phyloP scores from a whole-genome alignment of 2,888 invertebrate species.

The Drosophila fulvimacula region DNA sequence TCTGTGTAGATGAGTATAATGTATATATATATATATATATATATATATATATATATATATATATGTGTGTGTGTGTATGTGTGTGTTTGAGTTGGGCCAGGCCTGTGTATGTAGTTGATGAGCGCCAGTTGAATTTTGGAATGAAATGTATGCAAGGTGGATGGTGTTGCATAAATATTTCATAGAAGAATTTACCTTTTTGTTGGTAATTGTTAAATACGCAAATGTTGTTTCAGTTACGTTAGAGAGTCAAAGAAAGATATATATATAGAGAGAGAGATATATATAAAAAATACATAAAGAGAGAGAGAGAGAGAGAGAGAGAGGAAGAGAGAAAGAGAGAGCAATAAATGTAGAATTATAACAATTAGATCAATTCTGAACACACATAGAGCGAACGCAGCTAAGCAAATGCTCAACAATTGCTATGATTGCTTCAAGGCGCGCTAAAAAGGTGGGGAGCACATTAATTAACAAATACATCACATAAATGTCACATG shows the following conservation, averaged over 20 bases:
- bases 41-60: neutral
- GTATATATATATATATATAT: neutral
- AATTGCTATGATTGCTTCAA: slow-evolving; percentile 24
- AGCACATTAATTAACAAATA: slow-evolving; percentile 50
- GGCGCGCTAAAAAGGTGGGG: slow-evolving; percentile 52
- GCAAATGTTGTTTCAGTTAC: slow-evolving; percentile 42
- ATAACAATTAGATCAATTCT: slow-evolving; percentile 29
- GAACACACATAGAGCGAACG: slow-evolving; percentile 31
- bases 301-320: slow-evolving; percentile 12
- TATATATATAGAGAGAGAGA: no score
- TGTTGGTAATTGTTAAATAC: slow-evolving; percentile 46
- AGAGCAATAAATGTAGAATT: slow-evolving; percentile 48
- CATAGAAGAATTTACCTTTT: slow-evolving; percentile 69
- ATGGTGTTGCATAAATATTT: slow-evolving; percentile 35
- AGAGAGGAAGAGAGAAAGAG: slow-evolving; percentile 40
- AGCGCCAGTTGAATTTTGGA: slow-evolving; percentile 22
- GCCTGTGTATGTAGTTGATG: slow-evolving; percentile 21
- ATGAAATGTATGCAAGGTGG: slow-evolving; percentile 36
- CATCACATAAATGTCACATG: slow-evolving; percentile 21
- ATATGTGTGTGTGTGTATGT: slow-evolving; percentile 8
- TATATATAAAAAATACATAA: slow-evolving; percentile 34
- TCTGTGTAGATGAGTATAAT: neutral
- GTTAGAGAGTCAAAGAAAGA: slow-evolving; percentile 16
- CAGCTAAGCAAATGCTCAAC: slow-evolving; percentile 7
- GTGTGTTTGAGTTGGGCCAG: neutral